Conservation (phyloP, 2,888 invertebrate genomes). For the Galerucella pusilla region DNA sequence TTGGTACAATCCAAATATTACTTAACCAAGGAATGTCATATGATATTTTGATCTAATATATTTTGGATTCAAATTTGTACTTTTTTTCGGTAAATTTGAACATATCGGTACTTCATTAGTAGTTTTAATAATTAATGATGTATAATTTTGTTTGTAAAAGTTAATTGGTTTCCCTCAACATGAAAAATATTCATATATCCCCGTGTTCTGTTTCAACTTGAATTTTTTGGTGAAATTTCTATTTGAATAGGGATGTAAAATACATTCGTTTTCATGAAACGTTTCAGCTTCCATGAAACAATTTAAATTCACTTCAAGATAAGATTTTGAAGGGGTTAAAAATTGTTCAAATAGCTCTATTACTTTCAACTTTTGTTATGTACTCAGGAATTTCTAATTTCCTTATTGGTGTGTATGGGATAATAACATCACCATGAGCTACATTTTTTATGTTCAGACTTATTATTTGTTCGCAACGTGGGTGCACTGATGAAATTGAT, state of each 20-base stretch:
- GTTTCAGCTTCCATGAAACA: too few relatives aligned
- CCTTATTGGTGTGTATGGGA: not conserved
- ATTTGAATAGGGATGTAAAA: too few relatives aligned
- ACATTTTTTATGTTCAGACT: not conserved
- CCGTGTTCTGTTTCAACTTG: too few relatives aligned
- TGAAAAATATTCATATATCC: too few relatives aligned
- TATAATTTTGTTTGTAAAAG: too few relatives aligned
- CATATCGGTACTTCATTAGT: not conserved
- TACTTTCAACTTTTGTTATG: not conserved
- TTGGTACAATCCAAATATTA: not conserved
- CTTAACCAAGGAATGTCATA: not conserved
- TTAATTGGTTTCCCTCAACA: too few relatives aligned
- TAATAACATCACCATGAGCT: not conserved
- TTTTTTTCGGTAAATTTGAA: not conserved
- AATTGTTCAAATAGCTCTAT: not conserved
- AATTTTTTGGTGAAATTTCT: too few relatives aligned
- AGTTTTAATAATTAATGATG: not conserved
- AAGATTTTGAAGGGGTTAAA: not conserved
- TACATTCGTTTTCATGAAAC: too few relatives aligned
- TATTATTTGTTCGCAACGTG: conserved; percentile 6
- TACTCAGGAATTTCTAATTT: conserved; percentile 2
- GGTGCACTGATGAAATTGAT: not conserved
- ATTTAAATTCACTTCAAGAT: not conserved
- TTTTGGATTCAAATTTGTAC: not conserved
- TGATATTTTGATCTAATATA: not conserved